Evolutionary conservation across 2,888 invertebrate species (phyloP).

Genomic region (Aphidoletes aphidimyza): DNA sequence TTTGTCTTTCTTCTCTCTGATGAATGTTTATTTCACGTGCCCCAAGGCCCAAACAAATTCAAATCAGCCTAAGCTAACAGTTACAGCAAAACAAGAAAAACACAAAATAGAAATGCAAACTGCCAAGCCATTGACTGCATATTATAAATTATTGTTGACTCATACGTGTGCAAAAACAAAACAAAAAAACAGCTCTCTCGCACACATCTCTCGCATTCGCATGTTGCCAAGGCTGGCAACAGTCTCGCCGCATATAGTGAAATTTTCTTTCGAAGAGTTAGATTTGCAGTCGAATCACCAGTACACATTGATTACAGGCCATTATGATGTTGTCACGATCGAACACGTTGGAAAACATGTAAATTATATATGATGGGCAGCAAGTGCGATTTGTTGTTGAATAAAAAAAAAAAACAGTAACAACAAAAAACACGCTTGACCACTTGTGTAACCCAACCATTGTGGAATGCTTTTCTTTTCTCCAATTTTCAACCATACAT

Average conservation of each 20-base stretch:
- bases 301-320: conserved; percentile 25
- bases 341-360: neutral
- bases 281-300: neutral
- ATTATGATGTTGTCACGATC: conserved; percentile 45
- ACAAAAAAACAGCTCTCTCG: too few species aligned
- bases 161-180: neutral
- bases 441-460: neutral
- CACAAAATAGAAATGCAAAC: neutral
- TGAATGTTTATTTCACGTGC: neutral
- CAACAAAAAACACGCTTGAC: conserved; percentile 45
- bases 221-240: neutral
- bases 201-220: neutral
- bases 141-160: neutral
- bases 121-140: neutral
- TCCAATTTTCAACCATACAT: neutral
- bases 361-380: conserved; percentile 16
- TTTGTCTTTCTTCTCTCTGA: neutral
- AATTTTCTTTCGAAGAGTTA: neutral
- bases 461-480: neutral
- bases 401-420: too few species aligned
- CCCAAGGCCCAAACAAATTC: neutral
- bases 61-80: neutral
- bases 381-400: neutral
- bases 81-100: neutral
- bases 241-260: conserved; percentile 7